Evolutionary conservation across 35 echinoderm and acorn worm species (phyloP).

Genomic region (Ophioderma brevispina): DNA sequence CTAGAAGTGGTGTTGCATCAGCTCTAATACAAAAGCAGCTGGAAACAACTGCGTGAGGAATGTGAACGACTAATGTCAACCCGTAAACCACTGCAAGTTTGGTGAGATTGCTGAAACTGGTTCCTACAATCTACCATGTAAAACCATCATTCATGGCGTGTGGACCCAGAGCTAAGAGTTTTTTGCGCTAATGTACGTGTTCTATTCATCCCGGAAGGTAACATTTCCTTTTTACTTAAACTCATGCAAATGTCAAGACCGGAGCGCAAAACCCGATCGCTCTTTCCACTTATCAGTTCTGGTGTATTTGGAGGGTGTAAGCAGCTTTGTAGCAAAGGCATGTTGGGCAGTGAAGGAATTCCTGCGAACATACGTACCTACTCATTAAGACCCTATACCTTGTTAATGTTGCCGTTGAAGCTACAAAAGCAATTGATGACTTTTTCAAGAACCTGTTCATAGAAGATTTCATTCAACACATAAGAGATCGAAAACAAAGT

Average conservation of each 20-base stretch:
- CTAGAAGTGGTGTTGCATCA: not conserved
- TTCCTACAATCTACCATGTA: conserved; percentile 27
- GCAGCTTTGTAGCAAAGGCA: not conserved
- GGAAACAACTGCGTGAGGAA: not conserved
- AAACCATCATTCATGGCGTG: conserved; percentile 45
- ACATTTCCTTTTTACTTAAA: conserved; percentile 12
- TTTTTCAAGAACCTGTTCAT: not conserved
- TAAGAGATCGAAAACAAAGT: not conserved
- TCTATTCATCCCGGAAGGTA: not conserved
- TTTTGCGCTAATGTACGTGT: conserved; percentile 19
- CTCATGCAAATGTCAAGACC: conserved; percentile 1
- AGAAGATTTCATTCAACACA: not conserved
- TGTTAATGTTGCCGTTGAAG: not conserved
- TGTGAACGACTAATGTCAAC: not conserved
- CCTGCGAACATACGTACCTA: not conserved
- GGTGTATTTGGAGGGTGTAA: not conserved
- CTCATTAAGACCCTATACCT: not conserved
- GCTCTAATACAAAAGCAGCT: not conserved
- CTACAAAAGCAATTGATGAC: not conserved
- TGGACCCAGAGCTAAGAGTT: conserved; percentile 34
- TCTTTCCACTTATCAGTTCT: conserved; percentile 52
- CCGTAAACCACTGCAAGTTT: conserved; percentile 4
- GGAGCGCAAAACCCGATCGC: conserved; percentile 1
- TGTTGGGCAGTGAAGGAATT: not conserved
- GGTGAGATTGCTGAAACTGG: conserved; percentile 36